Conservation (phyloP, 2,113 vertebrate species). For the Micromys minutus region DNA sequence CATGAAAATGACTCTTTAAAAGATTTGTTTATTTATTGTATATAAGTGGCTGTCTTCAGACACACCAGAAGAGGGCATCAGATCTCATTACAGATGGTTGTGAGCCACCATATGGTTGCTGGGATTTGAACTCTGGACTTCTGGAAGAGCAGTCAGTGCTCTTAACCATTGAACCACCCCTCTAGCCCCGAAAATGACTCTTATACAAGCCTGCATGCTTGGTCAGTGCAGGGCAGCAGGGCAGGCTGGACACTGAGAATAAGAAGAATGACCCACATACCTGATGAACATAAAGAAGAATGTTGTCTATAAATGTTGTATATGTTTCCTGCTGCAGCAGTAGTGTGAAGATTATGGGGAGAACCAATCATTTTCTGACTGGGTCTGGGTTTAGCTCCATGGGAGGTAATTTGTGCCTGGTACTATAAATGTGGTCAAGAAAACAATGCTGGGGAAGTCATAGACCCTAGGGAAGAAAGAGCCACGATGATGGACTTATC, state of each 20-base stretch:
- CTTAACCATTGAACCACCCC: too few species aligned
- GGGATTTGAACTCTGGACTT: too few species aligned
- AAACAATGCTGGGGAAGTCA: not conserved
- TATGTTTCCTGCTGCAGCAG: too few species aligned
- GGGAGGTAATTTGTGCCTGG: not conserved
- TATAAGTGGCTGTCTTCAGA: too few species aligned
- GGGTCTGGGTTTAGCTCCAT: not conserved
- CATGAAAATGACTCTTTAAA: not conserved
- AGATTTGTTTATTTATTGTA: too few species aligned
- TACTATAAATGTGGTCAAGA: not conserved
- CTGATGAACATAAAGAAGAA: not conserved
- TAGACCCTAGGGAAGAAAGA: not conserved
- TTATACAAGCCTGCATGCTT: not conserved
- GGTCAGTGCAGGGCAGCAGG: not conserved
- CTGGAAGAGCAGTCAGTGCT: too few species aligned
- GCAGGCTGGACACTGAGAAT: not conserved
- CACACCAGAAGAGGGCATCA: too few species aligned
- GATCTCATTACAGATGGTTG: too few species aligned
- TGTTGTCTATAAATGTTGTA: not conserved
- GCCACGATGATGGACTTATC: not conserved
- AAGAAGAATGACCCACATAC: rapidly evolving
- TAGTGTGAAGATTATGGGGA: not conserved
- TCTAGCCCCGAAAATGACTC: not conserved
- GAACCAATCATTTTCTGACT: not conserved
- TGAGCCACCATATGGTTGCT: too few species aligned